phyloP scores from a whole-genome alignment of 2,888 invertebrate species.

The Pristionchus mayeri region DNA sequence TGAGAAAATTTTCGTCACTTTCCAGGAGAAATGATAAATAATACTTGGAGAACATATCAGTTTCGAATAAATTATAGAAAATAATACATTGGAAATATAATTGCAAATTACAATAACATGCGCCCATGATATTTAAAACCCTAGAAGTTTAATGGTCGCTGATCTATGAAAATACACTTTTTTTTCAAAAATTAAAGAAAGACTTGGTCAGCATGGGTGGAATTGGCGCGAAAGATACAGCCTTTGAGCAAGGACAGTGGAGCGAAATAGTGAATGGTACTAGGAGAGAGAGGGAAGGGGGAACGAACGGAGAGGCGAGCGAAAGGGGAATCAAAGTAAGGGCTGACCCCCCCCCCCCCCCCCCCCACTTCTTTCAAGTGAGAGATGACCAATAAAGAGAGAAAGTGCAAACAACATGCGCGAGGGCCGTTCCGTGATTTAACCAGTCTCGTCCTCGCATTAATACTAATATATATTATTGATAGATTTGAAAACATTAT shows the following conservation, averaged over 20 bases:
- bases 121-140: too few species aligned
- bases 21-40: slow-evolving; percentile 8
- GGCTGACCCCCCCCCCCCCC: neutral
- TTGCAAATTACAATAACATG: too few species aligned
- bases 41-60: too few species aligned
- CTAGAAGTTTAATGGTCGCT: too few species aligned
- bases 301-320: neutral
- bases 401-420: slow-evolving; percentile 40
- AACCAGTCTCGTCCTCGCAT: too few species aligned
- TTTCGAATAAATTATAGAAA: too few species aligned
- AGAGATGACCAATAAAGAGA: slow-evolving; percentile 39
- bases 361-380: neutral
- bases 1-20: neutral
- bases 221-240: slow-evolving; percentile 19
- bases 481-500: too few species aligned
- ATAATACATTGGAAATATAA: too few species aligned
- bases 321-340: slow-evolving; percentile 32
- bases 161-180: too few species aligned
- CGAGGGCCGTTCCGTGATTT: neutral
- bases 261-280: neutral
- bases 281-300: neutral
- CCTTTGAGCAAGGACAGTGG: neutral
- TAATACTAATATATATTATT: too few species aligned
- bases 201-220: too few species aligned
- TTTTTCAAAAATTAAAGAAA: too few species aligned